phyloP scores from a whole-genome alignment of 2,888 invertebrate species.

The Tolmerus cingulatus region DNA sequence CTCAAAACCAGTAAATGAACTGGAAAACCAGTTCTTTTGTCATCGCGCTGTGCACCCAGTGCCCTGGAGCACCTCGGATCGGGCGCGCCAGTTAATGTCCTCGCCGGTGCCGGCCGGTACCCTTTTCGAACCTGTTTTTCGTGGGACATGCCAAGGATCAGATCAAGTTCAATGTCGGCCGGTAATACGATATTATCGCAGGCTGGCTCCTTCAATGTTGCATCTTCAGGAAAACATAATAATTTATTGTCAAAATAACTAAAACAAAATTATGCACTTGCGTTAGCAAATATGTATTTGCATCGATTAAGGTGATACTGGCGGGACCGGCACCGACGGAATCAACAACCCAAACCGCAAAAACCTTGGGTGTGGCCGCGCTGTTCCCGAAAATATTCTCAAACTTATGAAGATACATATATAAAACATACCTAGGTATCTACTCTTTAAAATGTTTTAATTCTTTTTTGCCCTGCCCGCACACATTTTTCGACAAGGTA shows the following conservation, averaged over 20 bases:
- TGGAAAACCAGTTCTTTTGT: conserved; percentile 34
- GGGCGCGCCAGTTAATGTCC: neutral
- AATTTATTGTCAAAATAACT: conserved; percentile 31
- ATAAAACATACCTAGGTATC: no score
- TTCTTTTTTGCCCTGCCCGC: neutral
- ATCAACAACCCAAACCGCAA: neutral
- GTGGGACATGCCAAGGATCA: conserved; percentile 8
- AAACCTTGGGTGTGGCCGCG: neutral
- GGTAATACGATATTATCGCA: conserved; percentile 37
- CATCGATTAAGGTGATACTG: neutral
- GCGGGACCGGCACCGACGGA: neutral
- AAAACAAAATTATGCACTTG: conserved; percentile 17
- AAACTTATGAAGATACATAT: neutral
- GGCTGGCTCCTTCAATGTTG: neutral
- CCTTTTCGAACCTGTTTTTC: neutral
- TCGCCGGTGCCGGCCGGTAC: neutral
- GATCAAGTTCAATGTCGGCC: conserved; percentile 34
- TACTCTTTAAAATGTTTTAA: neutral
- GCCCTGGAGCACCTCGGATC: neutral
- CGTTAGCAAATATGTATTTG: neutral
- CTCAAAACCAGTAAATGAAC: conserved; percentile 22
- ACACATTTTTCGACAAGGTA: neutral
- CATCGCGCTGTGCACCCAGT: neutral
- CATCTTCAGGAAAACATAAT: conserved; percentile 21
- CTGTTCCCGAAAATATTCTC: neutral